Percentiles rank a stretch among this genome's conserved stretches.
These are phyloP conservation scores for Propsilocerus akamusi DNA, from an alignment of 1,140 invertebrate genomes.

Conservation along the genomic window DNA sequence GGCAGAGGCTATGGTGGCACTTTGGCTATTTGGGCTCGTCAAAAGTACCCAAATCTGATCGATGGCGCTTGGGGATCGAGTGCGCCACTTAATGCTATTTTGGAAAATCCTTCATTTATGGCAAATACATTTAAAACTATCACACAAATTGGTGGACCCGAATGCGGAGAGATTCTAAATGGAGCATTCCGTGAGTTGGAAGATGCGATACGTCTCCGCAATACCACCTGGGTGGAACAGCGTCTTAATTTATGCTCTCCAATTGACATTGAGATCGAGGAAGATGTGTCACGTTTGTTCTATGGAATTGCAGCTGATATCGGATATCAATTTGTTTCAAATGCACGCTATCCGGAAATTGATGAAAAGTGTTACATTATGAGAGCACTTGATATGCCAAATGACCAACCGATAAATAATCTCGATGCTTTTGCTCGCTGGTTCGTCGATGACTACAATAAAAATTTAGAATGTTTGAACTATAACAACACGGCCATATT, in stretches of 20 bases:
- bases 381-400: not conserved
- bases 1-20: conserved; percentile 33
- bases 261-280: not conserved
- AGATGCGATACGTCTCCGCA: not conserved
- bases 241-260: not conserved
- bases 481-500: not conserved
- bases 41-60: conserved; percentile 32
- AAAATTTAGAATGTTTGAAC: not conserved
- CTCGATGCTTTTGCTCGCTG: not conserved
- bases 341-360: not conserved
- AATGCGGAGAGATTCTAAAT: not conserved
- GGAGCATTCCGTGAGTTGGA: not conserved
- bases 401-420: not conserved
- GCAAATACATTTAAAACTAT: not conserved
- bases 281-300: not conserved
- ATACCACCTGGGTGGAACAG: not conserved
- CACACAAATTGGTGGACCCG: not conserved
- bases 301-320: not conserved
- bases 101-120: not conserved
- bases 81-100: not conserved
- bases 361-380: not conserved
- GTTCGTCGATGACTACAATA: not conserved
- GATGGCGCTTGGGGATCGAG: conserved; percentile 18
- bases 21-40: conserved; percentile 30
- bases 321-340: not conserved